Base-by-base conservation (phyloP, 2,113 vertebrate species). In the Pygoscelis antarcticus region DNA sequence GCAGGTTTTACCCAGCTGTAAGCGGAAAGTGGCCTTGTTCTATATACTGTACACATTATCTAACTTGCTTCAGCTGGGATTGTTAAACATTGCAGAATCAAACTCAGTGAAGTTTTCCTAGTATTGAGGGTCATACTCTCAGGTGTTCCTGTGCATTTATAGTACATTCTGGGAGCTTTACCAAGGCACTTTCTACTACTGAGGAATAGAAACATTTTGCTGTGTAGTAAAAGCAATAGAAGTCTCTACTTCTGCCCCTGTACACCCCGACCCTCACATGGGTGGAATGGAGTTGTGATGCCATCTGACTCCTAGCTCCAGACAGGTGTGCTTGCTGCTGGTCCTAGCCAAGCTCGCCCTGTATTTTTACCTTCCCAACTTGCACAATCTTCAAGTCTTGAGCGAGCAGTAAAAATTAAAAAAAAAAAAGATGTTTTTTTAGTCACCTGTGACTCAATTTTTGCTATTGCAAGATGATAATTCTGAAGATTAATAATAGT, bases 81-180 rank as follows among this genome's bases (percentile, higher is more conserved):
- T 22, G 60, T 88, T 93, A 88, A 96, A 88, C 78, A 86, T 83
- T 92, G 86, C 85, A 83, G 80, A 86, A 86, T 60, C 68, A 52
- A 80, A 55, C n/a, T 64, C 34, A 8, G 19, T 38, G 49, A 85
- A 52, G 32, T 68, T 86, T 84, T 94, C 80, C 55, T 40, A 8
- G 46, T 46, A 29, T 14, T 81, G 21, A 65, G 61, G 61, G 61
- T 93, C 47, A 61, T 47, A 20, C 27, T 52, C 38, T n/a, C 65
- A 47, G 77, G 36, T 79, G 44, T 75, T 77, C 51, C 49, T 61
- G 40, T 52, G 49, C 30, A 16, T 38, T 78, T 60, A 9, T 8
- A 27, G 22, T 5, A 12, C 40, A 7, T 61, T 88, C 55, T 58
- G 51, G 68, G 88, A 91, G 57, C 42, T 86, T 57, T 51, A 29